Conservation (phyloP, 2,113 vertebrate species). For the Scomber scombrus region DNA sequence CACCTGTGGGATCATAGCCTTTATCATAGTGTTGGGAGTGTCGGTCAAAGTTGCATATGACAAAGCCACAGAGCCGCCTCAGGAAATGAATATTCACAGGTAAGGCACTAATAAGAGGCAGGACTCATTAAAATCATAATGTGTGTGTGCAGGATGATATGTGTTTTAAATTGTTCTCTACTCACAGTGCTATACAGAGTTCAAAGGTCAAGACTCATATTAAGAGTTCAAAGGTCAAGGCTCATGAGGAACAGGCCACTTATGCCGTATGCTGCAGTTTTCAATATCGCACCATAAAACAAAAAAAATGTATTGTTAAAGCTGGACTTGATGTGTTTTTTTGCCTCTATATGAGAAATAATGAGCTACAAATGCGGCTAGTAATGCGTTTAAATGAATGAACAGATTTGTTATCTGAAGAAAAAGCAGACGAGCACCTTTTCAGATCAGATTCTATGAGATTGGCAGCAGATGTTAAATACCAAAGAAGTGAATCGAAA, state of each 20-base stretch:
- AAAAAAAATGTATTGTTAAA: background rate
- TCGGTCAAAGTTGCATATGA: constrained; percentile 98
- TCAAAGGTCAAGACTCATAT: background rate
- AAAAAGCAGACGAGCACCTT: constrained; percentile 14
- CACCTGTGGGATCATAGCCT: constrained; percentile 96
- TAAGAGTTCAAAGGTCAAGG: too few species aligned
- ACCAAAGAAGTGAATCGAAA: constrained; percentile 17
- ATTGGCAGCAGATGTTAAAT: constrained; percentile 38
- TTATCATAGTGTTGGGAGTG: constrained; percentile 94
- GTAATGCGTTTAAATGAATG: constrained; percentile 12
- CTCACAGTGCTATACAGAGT: too few species aligned
- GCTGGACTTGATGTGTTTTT: background rate
- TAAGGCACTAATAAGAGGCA: background rate
- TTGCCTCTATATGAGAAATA: background rate
- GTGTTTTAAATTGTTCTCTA: too few species aligned
- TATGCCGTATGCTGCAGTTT: background rate
- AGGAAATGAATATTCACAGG: constrained; percentile 99
- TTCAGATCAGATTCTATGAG: constrained; percentile 35
- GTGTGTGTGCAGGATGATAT: too few species aligned
- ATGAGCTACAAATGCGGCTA: background rate
- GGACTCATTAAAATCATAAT: too few species aligned
- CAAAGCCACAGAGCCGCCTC: constrained; percentile 96
- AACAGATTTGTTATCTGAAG: constrained; percentile 26
- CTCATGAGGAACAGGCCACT: background rate
- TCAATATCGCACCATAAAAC: background rate